phyloP scores from a whole-genome alignment of 2,888 invertebrate genomes.

The Caenorhabditis plicata region DNA sequence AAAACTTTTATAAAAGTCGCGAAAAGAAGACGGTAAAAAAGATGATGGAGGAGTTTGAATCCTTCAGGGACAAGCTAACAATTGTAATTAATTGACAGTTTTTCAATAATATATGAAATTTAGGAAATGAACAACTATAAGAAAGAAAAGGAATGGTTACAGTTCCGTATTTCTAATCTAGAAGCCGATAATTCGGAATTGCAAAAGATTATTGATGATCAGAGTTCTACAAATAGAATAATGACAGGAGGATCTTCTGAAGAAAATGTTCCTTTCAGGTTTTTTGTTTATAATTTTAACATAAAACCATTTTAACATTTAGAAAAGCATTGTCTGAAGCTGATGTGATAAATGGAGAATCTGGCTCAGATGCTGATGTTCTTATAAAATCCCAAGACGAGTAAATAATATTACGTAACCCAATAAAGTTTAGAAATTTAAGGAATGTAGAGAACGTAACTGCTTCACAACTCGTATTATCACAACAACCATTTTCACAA shows the following conservation, averaged over 20 bases:
- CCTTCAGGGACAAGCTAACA: no score
- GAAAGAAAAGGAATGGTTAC: constrained; percentile 52
- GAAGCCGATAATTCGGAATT: constrained; percentile 50
- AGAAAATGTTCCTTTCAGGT: no score
- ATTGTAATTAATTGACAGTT: no score
- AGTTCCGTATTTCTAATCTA: constrained; percentile 49
- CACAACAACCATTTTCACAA: constrained; percentile 34
- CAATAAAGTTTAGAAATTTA: not conserved
- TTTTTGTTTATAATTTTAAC: not conserved
- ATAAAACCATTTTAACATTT: not conserved
- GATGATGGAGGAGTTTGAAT: no score
- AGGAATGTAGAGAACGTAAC: constrained; percentile 16
- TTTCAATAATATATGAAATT: no score
- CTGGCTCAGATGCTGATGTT: no score
- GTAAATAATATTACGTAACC: constrained; percentile 1
- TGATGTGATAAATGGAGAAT: constrained; percentile 18
- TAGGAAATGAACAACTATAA: constrained; percentile 47
- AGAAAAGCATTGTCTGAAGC: constrained; percentile 38
- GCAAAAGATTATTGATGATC: constrained; percentile 19
- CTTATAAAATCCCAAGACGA: no score
- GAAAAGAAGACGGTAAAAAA: no score
- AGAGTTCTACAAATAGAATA: no score
- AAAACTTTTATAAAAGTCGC: no score
- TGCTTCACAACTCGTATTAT: constrained; percentile 7
- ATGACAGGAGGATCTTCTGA: constrained; percentile 17